Evolutionary conservation across 2,888 invertebrate species (phyloP).

Genomic region (Apodemia duryi): DNA sequence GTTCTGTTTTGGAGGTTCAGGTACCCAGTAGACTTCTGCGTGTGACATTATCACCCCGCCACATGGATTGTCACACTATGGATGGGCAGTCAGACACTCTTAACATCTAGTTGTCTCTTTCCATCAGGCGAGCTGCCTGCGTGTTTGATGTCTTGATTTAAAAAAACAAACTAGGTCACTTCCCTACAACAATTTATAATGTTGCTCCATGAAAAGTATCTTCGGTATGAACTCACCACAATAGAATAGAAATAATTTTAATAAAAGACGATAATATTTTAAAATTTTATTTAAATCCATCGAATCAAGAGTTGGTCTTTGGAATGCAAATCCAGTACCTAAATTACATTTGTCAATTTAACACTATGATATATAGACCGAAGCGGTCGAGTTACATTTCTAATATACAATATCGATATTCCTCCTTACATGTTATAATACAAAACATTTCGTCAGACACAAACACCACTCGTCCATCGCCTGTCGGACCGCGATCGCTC

Average conservation of each 20-base stretch:
- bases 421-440: slow-evolving; percentile 9
- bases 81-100: no score
- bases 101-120: no score
- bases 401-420: slow-evolving; percentile 32
- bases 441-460: not conserved
- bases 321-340: slow-evolving; percentile 72
- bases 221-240: not conserved
- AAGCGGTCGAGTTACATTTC: slow-evolving; percentile 24
- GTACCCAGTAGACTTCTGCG: no score
- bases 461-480: not conserved
- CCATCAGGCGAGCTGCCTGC: no score
- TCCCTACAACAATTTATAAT: no score
- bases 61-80: no score
- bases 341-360: slow-evolving; percentile 55
- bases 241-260: slow-evolving; percentile 19
- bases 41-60: no score
- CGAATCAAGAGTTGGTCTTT: slow-evolving; percentile 69
- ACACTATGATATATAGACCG: slow-evolving; percentile 47
- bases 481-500: not conserved
- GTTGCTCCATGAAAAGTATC: no score
- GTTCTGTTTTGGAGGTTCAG: no score
- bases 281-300: slow-evolving; percentile 68
- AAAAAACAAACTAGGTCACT: no score
- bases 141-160: no score
- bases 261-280: slow-evolving; percentile 31